Conservation (phyloP, 2,888 invertebrate species). For the Perizoma flavofasciatum region DNA sequence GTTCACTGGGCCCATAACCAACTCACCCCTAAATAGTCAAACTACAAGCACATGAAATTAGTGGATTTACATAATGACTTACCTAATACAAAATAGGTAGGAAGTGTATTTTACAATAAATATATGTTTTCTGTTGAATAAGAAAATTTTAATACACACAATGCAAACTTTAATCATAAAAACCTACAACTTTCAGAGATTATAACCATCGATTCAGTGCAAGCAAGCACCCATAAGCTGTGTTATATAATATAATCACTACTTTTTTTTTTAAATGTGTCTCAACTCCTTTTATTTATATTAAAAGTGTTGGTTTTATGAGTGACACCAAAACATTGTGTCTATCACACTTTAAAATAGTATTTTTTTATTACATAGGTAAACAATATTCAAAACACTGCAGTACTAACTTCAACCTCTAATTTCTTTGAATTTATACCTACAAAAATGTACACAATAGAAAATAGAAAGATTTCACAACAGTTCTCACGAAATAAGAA, state of each 20-base stretch:
- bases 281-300: slow-evolving; percentile 4
- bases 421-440: neutral
- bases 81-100: slow-evolving; percentile 11
- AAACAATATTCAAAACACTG: neutral
- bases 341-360: slow-evolving; percentile 4
- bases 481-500: slow-evolving; percentile 7
- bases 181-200: slow-evolving; percentile 11
- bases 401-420: neutral
- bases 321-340: slow-evolving; percentile 7
- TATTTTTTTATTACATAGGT: too few species aligned
- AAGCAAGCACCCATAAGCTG: slow-evolving; percentile 18
- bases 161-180: slow-evolving; percentile 7
- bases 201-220: slow-evolving; percentile 13
- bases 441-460: neutral
- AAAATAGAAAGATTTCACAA: neutral
- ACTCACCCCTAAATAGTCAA: slow-evolving; percentile 25
- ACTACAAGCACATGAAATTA: slow-evolving; percentile 18
- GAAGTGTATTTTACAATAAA: slow-evolving; percentile 2
- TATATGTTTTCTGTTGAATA: slow-evolving; percentile 14
- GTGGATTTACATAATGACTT: slow-evolving; percentile 22
- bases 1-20: slow-evolving; percentile 21
- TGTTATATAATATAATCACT: slow-evolving; percentile 4
- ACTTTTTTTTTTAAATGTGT: slow-evolving; percentile 16
- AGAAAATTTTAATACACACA: slow-evolving; percentile 20
- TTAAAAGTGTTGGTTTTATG: too few species aligned